phyloP scores from a whole-genome alignment of 2,888 invertebrate species.

The Drosophila anomalata region DNA sequence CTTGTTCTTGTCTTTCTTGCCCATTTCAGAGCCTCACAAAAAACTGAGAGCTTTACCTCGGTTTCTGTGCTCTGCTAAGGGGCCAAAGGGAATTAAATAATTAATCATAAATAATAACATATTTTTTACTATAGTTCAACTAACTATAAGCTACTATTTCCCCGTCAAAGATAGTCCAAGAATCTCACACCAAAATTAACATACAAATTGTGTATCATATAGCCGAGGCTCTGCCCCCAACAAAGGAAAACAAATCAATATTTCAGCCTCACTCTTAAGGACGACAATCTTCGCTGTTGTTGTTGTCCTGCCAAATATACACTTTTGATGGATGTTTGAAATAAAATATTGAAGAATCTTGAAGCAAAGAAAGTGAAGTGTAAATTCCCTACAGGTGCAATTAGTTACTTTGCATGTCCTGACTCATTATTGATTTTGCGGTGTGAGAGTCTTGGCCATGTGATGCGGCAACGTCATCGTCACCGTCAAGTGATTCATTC shows the following conservation, averaged over 20 bases:
- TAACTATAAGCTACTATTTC: not conserved
- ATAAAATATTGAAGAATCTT: not conserved
- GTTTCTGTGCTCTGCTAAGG: conserved; percentile 15
- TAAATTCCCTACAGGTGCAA: conserved; percentile 5
- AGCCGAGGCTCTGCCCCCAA: conserved; percentile 3
- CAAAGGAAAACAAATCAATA: conserved; percentile 30
- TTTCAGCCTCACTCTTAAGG: not conserved
- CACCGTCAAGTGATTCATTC: conserved; percentile 40
- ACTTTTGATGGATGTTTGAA: not conserved
- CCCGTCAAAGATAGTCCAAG: not conserved
- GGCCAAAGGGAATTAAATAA: conserved; percentile 38
- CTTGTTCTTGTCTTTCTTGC: conserved; percentile 82
- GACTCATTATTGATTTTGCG: conserved; percentile 72
- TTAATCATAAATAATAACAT: conserved; percentile 28
- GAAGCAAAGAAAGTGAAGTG: not conserved
- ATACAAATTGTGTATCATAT: not conserved
- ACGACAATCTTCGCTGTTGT: conserved; percentile 10
- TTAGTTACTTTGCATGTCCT: conserved; percentile 54
- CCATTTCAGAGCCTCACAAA: conserved; percentile 60
- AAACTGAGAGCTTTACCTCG: conserved; percentile 21
- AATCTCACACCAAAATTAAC: not conserved
- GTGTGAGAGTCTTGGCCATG: conserved; percentile 64
- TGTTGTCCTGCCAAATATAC: not conserved
- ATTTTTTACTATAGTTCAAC: not conserved
- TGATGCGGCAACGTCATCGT: conserved; percentile 55